Evolutionary conservation across 2,113 vertebrate genomes (phyloP).

Genomic region (Psophia crepitans): DNA sequence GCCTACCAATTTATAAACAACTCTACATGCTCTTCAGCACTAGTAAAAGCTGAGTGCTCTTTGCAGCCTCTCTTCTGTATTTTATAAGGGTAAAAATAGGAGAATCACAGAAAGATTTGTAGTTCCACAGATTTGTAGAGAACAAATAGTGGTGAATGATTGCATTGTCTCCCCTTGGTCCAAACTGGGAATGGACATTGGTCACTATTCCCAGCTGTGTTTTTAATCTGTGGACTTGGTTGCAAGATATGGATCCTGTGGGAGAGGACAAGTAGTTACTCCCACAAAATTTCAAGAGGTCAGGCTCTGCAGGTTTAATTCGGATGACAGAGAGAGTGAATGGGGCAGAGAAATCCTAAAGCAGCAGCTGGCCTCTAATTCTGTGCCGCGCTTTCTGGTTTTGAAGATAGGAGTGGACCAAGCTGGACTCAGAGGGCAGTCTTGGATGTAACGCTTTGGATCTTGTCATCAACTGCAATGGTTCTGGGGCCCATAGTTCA

Average conservation of each 20-base stretch:
- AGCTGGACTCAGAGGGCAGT: not conserved
- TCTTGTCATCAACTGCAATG: not conserved
- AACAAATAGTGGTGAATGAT: not conserved
- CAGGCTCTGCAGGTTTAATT: not conserved
- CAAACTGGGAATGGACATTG: not conserved
- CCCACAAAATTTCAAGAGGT: not conserved
- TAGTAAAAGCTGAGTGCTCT: not conserved
- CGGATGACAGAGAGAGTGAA: not conserved
- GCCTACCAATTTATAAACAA: not conserved
- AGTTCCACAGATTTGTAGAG: not conserved
- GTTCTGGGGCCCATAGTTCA: not conserved
- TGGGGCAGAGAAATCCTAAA: not conserved
- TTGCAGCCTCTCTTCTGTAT: not conserved
- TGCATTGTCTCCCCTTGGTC: not conserved
- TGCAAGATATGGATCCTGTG: not conserved
- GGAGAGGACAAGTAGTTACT: not conserved
- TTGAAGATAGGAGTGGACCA: not conserved
- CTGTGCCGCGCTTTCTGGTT: not conserved
- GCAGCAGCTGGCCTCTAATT: not conserved
- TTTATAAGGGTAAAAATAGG: not conserved
- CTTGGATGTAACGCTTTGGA: not conserved
- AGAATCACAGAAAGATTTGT: not conserved
- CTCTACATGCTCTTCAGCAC: not conserved
- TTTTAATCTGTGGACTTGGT: not conserved
- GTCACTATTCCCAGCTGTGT: not conserved